Base-by-base conservation (phyloP, 2,113 vertebrate species). In the Lycaon pictus region DNA sequence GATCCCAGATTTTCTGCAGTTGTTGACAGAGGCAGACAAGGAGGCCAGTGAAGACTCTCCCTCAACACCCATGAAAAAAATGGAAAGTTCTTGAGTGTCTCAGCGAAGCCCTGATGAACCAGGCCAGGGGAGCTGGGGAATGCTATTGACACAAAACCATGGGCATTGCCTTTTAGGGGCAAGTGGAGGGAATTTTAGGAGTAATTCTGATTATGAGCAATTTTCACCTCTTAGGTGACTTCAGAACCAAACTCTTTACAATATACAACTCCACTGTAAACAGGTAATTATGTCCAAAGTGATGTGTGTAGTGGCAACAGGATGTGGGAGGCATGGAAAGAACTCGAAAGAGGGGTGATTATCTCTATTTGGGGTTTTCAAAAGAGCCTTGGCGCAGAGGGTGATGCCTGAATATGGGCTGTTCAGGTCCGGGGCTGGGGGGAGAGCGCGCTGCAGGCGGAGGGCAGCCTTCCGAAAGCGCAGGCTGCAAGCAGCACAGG, bases 261-360 rank as follows among this genome's bases (percentile, higher is more conserved):
- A 76, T 81, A 58, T 7, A 1, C 43, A 8, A 1, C 23, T 69
- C 53, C 23, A 0, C 29, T 1, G 17, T 55, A 81, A 93, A 95
- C 53, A 91, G 88, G 86, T 1, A 5, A 74, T 88, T 48, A 11
- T 2, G 8, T 55, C 32, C 32, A 0, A 37, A 53, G 62, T 1
- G 32, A 43, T 4, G 0, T 7, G 0, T 0, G 2, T 0, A 1
- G 11, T 2, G n/a, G 19, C 84, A 5, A 23, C 74, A 15, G 63
- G 69, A 16, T 7, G 10, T 9, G 4, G 0, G 5, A 20, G n/a
- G 23, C 32, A 11, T 0, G 48, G 74, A n/a, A 23, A 74, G 29
- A 63, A 65, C 15, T 0, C 9, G 0, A 76, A 63, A 65, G 37
- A 55, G 11, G 12, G 17, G 6, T 23, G 81, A 93, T 85, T 58